Evolutionary conservation across 2,888 invertebrate species (phyloP), one percentile per base, ranked within the genome.

Genomic region (Hypomecis atomaria): DNA sequence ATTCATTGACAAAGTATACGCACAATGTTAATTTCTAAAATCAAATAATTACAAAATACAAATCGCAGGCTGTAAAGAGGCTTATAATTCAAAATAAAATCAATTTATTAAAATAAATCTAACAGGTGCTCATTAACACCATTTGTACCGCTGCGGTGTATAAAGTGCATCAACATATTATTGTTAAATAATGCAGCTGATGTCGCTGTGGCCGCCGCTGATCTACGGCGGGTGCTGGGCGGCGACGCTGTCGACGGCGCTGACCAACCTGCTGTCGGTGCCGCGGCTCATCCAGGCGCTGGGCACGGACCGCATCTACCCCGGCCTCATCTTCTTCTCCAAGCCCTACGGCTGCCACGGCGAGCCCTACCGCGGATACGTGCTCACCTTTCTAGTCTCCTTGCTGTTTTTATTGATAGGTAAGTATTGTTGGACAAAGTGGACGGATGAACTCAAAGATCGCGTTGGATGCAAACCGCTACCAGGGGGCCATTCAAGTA

Each of bases 181-280:
- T 43, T 70, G 75, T 3, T 78, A 96, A 96, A 94, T 97, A 72
- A 97, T 97, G 97, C 96, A 97, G 82, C 89, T 96, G 65, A 97
- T 97, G 95, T 96, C 97, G 0, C 90, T 94, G 0, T 98, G 97
- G 96, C 97, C 97, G 9, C 98, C 98, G 0, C 93, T 99, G 23
- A 98, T 99, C 79, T 98, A 98, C 86, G 98, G 97, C 2, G 99
- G 99, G 0, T 99, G 99, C 82, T 99, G 98, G 92, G 99, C 99
- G 1, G 99, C 99, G 4, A 99, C 99, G 0, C 93, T 99, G 6
- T 98, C 98, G 52, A 99, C 99, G 0, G 99, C 99, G 0, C 93
- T 99, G 45, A 99, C 99, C 0, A 98, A 98, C 90, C 93, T 99
- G 67, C 94, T 99, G 45, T 98, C 98, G 0, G 99, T 99, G 2